A percentile compares a stretch with the other conserved stretches of the same genome.
Evolutionary conservation across 1,140 invertebrate species (phyloP).

Genomic region (Hyphantria cunea): DNA sequence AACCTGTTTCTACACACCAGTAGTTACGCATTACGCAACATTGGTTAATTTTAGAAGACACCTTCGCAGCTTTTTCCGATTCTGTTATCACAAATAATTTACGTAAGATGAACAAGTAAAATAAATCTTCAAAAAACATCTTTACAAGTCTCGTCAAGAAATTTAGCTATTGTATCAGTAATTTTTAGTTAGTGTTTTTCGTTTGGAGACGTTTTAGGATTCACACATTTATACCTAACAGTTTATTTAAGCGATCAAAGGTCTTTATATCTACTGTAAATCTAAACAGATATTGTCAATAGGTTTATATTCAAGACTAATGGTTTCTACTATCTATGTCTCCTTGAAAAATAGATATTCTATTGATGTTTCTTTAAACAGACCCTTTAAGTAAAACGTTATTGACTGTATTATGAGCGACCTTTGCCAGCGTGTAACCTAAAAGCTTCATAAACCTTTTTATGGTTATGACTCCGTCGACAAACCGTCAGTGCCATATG

Average conservation of each 20-base stretch:
- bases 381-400: no score
- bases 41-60: constrained; percentile 10
- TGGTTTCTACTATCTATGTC: no score
- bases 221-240: no score
- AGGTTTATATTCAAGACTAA: no score
- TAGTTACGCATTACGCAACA: constrained; percentile 4
- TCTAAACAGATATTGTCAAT: no score
- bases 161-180: no score
- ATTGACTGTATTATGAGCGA: no score
- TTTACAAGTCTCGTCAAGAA: constrained; percentile 24
- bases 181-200: no score
- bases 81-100: constrained; percentile 14
- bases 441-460: constrained; percentile 61
- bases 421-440: constrained; percentile 42
- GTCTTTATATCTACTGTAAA: no score
- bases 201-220: no score
- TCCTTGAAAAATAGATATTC: no score
- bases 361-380: constrained; percentile 23
- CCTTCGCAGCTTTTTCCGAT: constrained; percentile 5
- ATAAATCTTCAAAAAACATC: constrained; percentile 32
- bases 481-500: constrained; percentile 67
- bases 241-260: no score
- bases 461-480: constrained; percentile 66
- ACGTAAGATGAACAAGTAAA: constrained; percentile 26
- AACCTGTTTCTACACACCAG: constrained; percentile 13